Conservation (phyloP, 2,888 invertebrate genomes). For the Atrina japonica region DNA sequence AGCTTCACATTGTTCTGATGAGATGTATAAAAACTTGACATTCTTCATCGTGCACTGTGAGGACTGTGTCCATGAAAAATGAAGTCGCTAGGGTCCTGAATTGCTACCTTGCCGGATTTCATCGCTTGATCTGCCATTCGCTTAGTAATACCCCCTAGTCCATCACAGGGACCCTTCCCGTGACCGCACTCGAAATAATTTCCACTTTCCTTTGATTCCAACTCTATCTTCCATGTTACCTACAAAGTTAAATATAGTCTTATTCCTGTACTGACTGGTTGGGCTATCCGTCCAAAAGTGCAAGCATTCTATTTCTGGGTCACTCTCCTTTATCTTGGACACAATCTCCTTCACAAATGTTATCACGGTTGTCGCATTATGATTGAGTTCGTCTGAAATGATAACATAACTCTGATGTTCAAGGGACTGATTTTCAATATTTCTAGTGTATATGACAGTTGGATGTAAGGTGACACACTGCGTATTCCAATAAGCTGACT, state of each 20-base stretch:
- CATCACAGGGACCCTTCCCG: conserved; percentile 45
- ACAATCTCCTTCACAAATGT: conserved; percentile 28
- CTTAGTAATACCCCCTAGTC: conserved; percentile 30
- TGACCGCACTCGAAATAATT: conserved; percentile 36
- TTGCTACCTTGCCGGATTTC: conserved; percentile 14
- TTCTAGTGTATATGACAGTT: conserved; percentile 10
- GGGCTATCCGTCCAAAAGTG: conserved; percentile 40
- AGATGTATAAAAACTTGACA: conserved; percentile 6
- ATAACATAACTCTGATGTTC: conserved; percentile 30
- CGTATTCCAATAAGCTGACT: conserved; percentile 39
- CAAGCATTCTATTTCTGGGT: conserved; percentile 10
- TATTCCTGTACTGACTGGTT: conserved; percentile 49
- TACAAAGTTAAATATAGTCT: conserved; percentile 38
- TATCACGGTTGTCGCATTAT: conserved; percentile 27
- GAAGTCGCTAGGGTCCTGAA: conserved; percentile 34
- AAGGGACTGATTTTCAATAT: conserved; percentile 4
- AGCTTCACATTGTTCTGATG: conserved; percentile 15
- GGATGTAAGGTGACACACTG: conserved; percentile 36
- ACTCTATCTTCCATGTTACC: conserved; percentile 5
- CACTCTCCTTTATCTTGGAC: not conserved
- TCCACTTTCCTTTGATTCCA: conserved; percentile 30
- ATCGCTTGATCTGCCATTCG: conserved; percentile 28
- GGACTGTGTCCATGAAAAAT: not conserved
- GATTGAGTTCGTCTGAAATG: conserved; percentile 31
- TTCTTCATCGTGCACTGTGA: conserved; percentile 6